phyloP scores from a whole-genome alignment of 2,888 invertebrate species.

The Parelbella ahira region DNA sequence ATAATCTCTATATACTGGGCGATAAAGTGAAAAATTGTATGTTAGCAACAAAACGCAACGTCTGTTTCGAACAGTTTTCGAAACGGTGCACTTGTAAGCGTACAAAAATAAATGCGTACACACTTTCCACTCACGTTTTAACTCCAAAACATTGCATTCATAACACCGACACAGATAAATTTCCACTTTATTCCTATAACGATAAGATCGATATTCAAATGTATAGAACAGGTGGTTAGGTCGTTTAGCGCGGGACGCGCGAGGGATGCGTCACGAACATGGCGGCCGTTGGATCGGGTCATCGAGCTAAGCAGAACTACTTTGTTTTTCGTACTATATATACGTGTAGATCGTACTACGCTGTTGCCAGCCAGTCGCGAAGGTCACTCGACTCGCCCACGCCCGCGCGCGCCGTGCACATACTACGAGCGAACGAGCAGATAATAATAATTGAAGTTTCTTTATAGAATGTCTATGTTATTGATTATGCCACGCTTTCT shows the following conservation, averaged over 20 bases:
- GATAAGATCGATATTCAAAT: slow-evolving; percentile 1
- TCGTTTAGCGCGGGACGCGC: slow-evolving; percentile 37
- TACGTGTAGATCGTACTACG: slow-evolving; percentile 40
- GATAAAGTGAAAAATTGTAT: slow-evolving; percentile 9
- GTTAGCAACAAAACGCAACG: slow-evolving; percentile 28
- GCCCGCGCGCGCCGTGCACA: slow-evolving; percentile 27
- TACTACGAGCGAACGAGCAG: slow-evolving; percentile 10
- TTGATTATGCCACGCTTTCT: slow-evolving; percentile 25
- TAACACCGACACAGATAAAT: slow-evolving; percentile 26
- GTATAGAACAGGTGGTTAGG: slow-evolving; percentile 35
- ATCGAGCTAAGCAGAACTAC: slow-evolving; percentile 58
- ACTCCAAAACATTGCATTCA: slow-evolving; percentile 17
- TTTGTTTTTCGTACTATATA: slow-evolving; percentile 36
- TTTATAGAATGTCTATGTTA: slow-evolving; percentile 11
- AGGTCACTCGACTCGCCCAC: slow-evolving; percentile 59
- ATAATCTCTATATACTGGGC: slow-evolving; percentile 8
- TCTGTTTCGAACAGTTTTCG: slow-evolving; percentile 57
- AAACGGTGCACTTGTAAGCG: slow-evolving; percentile 65
- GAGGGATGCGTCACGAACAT: slow-evolving; percentile 61
- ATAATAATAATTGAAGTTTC: too few relatives aligned
- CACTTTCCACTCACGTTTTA: slow-evolving; percentile 55
- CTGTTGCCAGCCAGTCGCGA: slow-evolving; percentile 69
- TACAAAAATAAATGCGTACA: slow-evolving; percentile 66
- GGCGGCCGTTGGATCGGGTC: slow-evolving; percentile 54
- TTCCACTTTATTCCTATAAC: slow-evolving; percentile 29